Evolutionary conservation across 2,797 vertebrate species (phyloP).

Genomic region (Hippocampus kuda): DNA sequence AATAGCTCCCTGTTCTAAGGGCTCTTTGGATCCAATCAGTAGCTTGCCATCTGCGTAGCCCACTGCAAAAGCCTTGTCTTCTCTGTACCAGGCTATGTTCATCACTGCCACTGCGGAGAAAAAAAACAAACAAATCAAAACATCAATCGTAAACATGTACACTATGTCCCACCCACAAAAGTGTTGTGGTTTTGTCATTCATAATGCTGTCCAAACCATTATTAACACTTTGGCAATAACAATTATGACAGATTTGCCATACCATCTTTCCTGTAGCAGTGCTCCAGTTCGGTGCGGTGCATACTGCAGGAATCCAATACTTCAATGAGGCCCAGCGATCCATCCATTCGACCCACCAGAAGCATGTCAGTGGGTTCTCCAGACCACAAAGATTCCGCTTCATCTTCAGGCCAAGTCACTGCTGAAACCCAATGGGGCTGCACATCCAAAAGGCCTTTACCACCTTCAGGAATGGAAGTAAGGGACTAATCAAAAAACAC

Average conservation of each 20-base stretch:
- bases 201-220: background rate
- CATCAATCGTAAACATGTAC: background rate
- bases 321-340: slow-evolving; percentile 86
- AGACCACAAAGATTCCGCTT: slow-evolving; percentile 72
- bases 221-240: background rate
- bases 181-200: background rate
- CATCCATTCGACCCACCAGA: slow-evolving; percentile 90
- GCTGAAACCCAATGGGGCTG: slow-evolving; percentile 97
- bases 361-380: slow-evolving; percentile 80
- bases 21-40: slow-evolving; percentile 81
- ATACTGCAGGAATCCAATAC: slow-evolving; percentile 79
- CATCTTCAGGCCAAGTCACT: slow-evolving; percentile 83
- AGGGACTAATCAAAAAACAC: background rate
- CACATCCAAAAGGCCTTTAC: slow-evolving; percentile 81
- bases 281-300: slow-evolving; percentile 81
- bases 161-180: background rate
- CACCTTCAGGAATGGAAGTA: slow-evolving; percentile 60
- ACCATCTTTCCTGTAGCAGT: slow-evolving; percentile 95
- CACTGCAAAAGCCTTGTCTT: slow-evolving; percentile 86
- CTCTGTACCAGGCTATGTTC: slow-evolving; percentile 87
- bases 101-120: slow-evolving; percentile 64
- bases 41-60: slow-evolving; percentile 93
- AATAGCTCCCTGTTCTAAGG: slow-evolving; percentile 81
- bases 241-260: slow-evolving; percentile 8
- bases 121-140: background rate